Evolutionary conservation across 1,140 invertebrate species (phyloP), one percentile per base, ranked within the genome.

Genomic region (Drosophila kikkawai): DNA sequence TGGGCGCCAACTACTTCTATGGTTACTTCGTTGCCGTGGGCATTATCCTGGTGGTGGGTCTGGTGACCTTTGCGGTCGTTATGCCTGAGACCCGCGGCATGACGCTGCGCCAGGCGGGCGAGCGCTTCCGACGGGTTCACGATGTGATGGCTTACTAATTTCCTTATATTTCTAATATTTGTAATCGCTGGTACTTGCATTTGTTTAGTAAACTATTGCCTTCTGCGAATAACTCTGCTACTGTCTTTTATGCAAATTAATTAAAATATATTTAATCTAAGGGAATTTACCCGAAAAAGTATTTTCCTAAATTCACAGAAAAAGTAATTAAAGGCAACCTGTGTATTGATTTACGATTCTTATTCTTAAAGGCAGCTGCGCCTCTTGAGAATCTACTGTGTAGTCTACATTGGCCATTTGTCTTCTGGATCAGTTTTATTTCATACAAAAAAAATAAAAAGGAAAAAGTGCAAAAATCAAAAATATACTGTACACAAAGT

Each of bases 81-180:
- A 78, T 92, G 75, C 91, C 91, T 2, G 91, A 92, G 34, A 91
- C 91, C 2, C 70, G 83, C 0, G 61, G 66, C 19, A 74, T 79
- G 44, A 79, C 80, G 0, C 48, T 92, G 7, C 74, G 80, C 1
- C 65, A 91, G 58, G 90, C 91, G 1, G 78, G 79, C 5, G 58
- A 81, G 8, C 82, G 80, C 15, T 91, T 91, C 57, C 58, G 73
- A 4, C 39, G 71, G 29, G 70, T 64, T 3, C 71, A 75, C 41
- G 71, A 75, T 32, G 58, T 75, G 19, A 75, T 75, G 71, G 71
- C 71, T 5, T 75, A 75, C 37, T 75, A 75, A 29, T 7, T 17
- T 41, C 6, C 5, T 22, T 56, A 0, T 7, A 17, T 26, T 44
- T 26, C 5, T 29, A 17, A 9, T 12, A 9, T 47, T n/a, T 32